These are phyloP conservation scores for Rana temporaria DNA, from an alignment of 2,113 vertebrate genomes.

Conservation along the genomic window DNA sequence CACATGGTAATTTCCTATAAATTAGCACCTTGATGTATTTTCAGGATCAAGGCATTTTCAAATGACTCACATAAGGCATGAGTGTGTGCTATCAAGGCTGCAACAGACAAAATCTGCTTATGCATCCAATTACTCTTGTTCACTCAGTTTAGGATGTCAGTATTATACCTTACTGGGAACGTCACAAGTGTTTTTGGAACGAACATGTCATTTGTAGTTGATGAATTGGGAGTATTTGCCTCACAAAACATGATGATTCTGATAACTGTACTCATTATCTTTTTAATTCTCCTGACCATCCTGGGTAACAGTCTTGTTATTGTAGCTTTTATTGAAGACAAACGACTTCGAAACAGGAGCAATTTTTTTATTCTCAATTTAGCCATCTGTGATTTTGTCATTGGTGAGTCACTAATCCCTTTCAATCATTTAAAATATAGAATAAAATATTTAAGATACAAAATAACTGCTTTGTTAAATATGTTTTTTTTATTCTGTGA, in stretches of 20 bases:
- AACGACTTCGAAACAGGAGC: conserved; percentile 34
- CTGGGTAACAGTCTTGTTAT: conserved; percentile 37
- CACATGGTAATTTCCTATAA: conserved; percentile 3
- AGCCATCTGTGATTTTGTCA: conserved; percentile 47
- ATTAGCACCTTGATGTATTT: neutral
- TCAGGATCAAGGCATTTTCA: neutral
- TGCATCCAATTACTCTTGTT: neutral
- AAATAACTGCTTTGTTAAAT: no score
- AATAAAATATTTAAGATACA: no score
- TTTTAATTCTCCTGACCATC: conserved; percentile 24
- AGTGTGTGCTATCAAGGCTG: no score
- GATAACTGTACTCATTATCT: neutral
- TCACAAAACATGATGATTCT: conserved; percentile 4
- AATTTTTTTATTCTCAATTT: conserved; percentile 49
- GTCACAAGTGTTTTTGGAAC: neutral
- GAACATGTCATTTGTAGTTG: conserved; percentile 7
- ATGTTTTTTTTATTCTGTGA: no score
- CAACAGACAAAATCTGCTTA: neutral
- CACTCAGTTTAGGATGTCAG: neutral
- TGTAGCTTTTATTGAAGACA: conserved; percentile 44
- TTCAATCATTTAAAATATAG: no score
- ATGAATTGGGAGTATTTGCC: neutral
- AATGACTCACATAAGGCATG: neutral
- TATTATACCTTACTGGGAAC: conserved; percentile 4
- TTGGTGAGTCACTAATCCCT: conserved; percentile 23